These are phyloP conservation scores for Nephrotoma appendiculata DNA, from an alignment of 2,888 invertebrate genomes.

Conservation along the genomic window DNA sequence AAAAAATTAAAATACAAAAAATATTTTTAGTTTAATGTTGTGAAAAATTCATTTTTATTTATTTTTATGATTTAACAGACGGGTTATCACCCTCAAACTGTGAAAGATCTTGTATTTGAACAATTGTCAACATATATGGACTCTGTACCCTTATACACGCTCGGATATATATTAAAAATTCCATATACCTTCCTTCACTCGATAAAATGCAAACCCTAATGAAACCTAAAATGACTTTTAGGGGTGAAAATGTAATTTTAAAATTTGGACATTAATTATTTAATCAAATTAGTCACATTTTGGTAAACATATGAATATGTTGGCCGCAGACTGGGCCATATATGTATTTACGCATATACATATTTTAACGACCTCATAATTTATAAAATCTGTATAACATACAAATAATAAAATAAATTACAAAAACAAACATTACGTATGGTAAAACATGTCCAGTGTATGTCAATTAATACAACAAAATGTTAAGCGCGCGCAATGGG, in stretches of 20 bases:
- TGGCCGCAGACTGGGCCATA: background rate
- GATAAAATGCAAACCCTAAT: background rate
- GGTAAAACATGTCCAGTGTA: background rate
- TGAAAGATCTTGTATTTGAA: background rate
- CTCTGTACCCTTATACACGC: background rate
- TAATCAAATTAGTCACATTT: background rate
- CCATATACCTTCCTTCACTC: background rate
- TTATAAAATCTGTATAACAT: background rate
- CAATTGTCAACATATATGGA: background rate
- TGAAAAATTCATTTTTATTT: background rate
- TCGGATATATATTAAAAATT: background rate
- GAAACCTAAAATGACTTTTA: background rate
- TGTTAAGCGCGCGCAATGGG: background rate
- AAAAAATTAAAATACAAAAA: background rate
- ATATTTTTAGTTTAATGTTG: background rate
- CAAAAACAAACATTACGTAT: background rate
- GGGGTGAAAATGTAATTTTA: background rate
- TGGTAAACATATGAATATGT: background rate
- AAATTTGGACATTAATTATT: background rate
- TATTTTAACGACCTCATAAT: background rate
- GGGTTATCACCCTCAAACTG: background rate
- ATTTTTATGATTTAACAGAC: background rate
- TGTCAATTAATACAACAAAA: background rate
- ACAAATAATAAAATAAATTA: background rate
- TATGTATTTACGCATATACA: too few relatives aligned